Percentiles rank a stretch among this genome's conserved stretches.
Evolutionary conservation across 2,113 vertebrate species (phyloP).

Genomic region (Thomomys bottae): DNA sequence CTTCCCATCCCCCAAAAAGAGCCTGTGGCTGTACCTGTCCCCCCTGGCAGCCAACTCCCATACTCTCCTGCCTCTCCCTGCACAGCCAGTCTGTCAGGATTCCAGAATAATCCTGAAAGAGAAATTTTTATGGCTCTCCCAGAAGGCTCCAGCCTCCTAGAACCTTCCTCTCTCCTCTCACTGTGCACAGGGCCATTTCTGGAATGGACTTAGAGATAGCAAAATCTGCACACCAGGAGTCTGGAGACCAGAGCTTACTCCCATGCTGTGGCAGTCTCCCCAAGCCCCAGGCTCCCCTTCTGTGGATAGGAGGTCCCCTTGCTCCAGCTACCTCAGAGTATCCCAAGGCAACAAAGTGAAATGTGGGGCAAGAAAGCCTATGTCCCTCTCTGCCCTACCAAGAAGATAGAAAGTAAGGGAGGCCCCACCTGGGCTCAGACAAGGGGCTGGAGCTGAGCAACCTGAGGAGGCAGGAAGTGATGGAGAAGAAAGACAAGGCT

Average conservation of each 20-base stretch:
- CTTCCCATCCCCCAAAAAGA: not conserved
- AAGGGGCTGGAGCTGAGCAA: not conserved
- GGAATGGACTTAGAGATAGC: not conserved
- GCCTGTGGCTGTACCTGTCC: not conserved
- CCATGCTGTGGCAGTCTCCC: not conserved
- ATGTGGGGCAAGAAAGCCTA: not conserved
- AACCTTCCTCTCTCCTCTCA: not conserved
- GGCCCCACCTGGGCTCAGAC: not conserved
- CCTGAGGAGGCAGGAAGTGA: not conserved
- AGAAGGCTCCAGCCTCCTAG: not conserved
- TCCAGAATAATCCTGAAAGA: not conserved
- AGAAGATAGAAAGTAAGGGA: not conserved
- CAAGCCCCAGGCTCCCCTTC: not conserved
- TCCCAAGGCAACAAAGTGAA: not conserved
- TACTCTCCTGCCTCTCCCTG: not conserved
- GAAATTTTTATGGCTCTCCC: not conserved
- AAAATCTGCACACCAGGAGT: not conserved
- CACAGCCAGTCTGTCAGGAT: not conserved
- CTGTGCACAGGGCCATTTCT: not conserved
- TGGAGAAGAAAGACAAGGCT: conserved; percentile 45
- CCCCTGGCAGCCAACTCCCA: not conserved
- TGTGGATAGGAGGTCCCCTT: not conserved
- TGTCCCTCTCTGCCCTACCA: not conserved
- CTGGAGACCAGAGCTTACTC: not conserved
- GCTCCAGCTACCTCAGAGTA: not conserved